phyloP scores from a whole-genome alignment of 2,113 vertebrate genomes.

The Entomyzon cyanotis region DNA sequence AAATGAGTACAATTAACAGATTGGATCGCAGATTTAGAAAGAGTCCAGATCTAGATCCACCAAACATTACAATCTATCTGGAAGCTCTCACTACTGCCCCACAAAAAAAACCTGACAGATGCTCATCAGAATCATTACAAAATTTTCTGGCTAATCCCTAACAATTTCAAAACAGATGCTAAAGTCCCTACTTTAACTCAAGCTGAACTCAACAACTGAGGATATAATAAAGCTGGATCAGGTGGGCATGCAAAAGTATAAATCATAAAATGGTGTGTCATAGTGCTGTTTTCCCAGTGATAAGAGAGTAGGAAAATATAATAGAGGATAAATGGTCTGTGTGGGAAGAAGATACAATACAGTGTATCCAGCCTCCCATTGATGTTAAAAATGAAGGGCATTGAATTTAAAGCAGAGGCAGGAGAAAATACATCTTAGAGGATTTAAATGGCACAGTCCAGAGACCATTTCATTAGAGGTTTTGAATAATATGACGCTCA shows the following conservation, averaged over 20 bases:
- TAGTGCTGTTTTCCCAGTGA: background rate
- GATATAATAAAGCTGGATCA: background rate
- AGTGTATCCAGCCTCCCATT: background rate
- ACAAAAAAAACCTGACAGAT: conserved; percentile 11
- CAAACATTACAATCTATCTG: background rate
- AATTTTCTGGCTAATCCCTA: background rate
- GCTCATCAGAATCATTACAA: background rate
- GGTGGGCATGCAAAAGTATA: background rate
- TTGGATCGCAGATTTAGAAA: background rate
- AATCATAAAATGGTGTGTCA: background rate
- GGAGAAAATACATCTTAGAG: background rate
- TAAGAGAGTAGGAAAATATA: conserved; percentile 1
- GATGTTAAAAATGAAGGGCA: background rate
- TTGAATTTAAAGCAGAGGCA: background rate
- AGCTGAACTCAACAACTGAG: background rate
- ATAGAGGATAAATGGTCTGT: background rate
- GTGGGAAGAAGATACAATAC: background rate
- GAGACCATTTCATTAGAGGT: background rate
- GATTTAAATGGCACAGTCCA: background rate
- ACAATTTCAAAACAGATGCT: conserved; percentile 32
- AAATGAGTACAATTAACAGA: background rate
- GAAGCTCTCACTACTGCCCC: background rate
- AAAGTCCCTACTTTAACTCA: background rate
- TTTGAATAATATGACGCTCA: conserved; percentile 9
- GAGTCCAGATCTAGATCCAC: background rate